Percentiles rank a stretch among this genome's conserved stretches.
Evolutionary conservation across 2,888 invertebrate genomes (phyloP).

Genomic region (Caprella mutica): DNA sequence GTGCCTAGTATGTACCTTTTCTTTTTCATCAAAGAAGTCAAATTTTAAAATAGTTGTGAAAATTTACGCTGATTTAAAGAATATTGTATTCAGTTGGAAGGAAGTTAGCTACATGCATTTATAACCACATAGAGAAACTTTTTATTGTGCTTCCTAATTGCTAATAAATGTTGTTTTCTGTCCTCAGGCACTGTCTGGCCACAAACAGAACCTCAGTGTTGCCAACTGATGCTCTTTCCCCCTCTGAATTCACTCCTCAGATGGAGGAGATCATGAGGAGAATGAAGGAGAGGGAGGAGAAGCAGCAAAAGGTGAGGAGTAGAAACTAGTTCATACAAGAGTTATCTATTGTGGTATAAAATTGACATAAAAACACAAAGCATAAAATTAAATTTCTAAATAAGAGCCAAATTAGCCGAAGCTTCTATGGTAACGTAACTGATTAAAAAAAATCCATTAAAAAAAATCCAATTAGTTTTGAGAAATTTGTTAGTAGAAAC

Average conservation of each 20-base stretch:
- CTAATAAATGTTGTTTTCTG: background rate
- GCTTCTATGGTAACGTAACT: too few species aligned
- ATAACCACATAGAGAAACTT: background rate
- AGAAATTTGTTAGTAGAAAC: background rate
- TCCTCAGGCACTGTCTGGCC: background rate
- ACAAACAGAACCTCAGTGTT: background rate
- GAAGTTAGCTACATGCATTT: background rate
- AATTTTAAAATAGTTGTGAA: background rate
- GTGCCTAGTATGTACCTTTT: background rate
- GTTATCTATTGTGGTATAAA: too few species aligned
- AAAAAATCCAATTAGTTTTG: background rate
- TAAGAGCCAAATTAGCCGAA: too few species aligned
- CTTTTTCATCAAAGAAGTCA: background rate
- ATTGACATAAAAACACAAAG: too few species aligned
- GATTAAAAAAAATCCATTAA: background rate
- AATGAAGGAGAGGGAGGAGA: constrained; percentile 2
- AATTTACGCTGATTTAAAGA: background rate
- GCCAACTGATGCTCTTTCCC: background rate
- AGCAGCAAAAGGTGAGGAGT: background rate
- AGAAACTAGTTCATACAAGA: too few species aligned
- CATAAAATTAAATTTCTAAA: too few species aligned
- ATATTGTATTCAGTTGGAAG: too few species aligned
- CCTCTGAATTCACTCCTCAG: constrained; percentile 6
- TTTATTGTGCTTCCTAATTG: background rate
- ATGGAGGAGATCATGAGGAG: constrained; percentile 12